Percentiles rank a stretch among this genome's conserved stretches.
Evolutionary conservation across 1,140 invertebrate genomes (phyloP).

Genomic region (Lordiphosa collinella): DNA sequence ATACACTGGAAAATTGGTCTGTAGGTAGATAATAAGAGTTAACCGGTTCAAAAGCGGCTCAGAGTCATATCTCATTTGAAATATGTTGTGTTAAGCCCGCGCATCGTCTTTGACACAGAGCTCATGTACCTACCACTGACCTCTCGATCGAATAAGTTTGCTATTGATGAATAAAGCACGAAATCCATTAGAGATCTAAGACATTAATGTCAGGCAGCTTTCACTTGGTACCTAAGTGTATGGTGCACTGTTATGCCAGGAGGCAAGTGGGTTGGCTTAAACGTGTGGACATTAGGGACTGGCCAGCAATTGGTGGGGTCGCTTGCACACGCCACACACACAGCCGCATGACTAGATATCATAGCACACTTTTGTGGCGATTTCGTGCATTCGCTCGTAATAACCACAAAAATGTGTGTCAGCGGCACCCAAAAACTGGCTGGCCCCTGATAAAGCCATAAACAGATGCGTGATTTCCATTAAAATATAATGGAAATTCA

Average conservation of each 20-base stretch:
- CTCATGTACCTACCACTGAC: no score
- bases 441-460: conserved; percentile 42
- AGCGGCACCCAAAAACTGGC: conserved; percentile 7
- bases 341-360: background rate
- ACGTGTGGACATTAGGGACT: background rate
- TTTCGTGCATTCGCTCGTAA: conserved; percentile 11
- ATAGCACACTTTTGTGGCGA: conserved; percentile 5
- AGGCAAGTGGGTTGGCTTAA: background rate
- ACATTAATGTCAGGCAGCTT: conserved; percentile 26
- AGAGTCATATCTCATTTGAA: no score
- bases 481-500: conserved; percentile 62
- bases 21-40: no score
- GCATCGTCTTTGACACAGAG: no score
- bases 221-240: background rate
- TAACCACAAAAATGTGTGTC: conserved; percentile 38
- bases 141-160: no score
- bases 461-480: conserved; percentile 60
- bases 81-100: no score
- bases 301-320: background rate
- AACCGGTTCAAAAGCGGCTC: no score
- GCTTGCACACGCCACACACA: background rate
- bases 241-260: background rate
- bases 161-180: conserved; percentile 32
- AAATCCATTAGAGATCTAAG: conserved; percentile 53
- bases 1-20: no score